Conservation (phyloP, 2,797 vertebrate species). For the Selene dorsalis region DNA sequence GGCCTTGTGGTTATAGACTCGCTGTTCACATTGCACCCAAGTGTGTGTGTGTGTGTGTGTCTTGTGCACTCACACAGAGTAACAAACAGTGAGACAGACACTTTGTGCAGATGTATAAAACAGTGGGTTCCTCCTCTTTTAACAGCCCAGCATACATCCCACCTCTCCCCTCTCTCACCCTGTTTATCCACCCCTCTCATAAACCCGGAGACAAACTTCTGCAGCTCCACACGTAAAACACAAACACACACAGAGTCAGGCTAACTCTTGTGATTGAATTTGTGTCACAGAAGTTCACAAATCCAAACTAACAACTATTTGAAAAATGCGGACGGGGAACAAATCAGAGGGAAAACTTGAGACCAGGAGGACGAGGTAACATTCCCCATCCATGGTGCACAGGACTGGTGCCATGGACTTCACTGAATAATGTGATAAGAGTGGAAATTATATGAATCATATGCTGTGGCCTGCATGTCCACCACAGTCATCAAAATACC, state of each 20-base stretch:
- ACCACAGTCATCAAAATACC: no score
- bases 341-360: neutral
- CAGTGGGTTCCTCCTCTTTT: constrained; percentile 44
- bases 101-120: constrained; percentile 58
- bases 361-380: neutral
- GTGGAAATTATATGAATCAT: no score
- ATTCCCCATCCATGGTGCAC: neutral
- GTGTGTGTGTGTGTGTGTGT: neutral
- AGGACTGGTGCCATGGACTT: no score
- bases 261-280: neutral
- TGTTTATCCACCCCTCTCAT: constrained; percentile 61
- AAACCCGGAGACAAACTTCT: constrained; percentile 69
- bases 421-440: neutral
- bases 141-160: constrained; percentile 31
- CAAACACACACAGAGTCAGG: constrained; percentile 4
- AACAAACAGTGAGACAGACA: constrained; percentile 32
- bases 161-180: constrained; percentile 23
- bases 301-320: neutral
- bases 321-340: neutral
- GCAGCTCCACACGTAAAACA: constrained; percentile 45
- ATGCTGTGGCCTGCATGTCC: no score
- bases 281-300: neutral
- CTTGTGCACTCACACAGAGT: constrained; percentile 17
- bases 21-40: constrained; percentile 20
- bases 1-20: constrained; percentile 46